phyloP scores from a whole-genome alignment of 1,140 invertebrate species.

The Pogonomyrmex barbatus region DNA sequence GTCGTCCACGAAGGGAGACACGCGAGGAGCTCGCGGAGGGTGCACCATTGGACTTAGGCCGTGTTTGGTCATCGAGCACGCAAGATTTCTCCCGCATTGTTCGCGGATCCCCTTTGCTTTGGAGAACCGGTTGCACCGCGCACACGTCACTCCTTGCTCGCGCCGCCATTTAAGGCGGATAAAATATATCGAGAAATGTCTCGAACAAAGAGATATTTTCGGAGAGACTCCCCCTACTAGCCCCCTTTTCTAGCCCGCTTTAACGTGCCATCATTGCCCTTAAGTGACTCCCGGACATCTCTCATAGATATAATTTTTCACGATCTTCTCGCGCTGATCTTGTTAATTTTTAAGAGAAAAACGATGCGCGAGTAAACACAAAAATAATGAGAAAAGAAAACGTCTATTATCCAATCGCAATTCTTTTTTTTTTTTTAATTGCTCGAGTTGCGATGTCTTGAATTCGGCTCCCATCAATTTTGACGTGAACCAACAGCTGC shows the following conservation, averaged over 20 bases:
- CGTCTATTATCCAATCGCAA: background rate
- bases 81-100: conserved; percentile 70
- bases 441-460: too few species aligned
- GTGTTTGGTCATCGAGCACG: conserved; percentile 67
- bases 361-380: background rate
- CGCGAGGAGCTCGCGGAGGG: background rate
- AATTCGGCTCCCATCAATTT: background rate
- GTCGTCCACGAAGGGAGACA: conserved; percentile 37
- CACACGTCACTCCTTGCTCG: conserved; percentile 63
- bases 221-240: conserved; percentile 5
- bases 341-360: background rate
- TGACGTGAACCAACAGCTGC: background rate
- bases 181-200: conserved; percentile 70
- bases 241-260: background rate
- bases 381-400: background rate
- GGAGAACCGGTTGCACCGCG: conserved; percentile 69
- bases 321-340: background rate
- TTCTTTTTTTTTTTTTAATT: too few species aligned
- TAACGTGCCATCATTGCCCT: background rate
- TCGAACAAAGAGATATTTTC: conserved; percentile 63
- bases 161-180: conserved; percentile 70
- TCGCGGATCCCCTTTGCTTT: conserved; percentile 61
- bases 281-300: too few species aligned
- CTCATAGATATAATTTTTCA: background rate
- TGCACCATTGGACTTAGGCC: conserved; percentile 50